These are phyloP conservation scores for Parnassius apollo DNA, from an alignment of 2,888 invertebrate genomes.

Conservation along the genomic window DNA sequence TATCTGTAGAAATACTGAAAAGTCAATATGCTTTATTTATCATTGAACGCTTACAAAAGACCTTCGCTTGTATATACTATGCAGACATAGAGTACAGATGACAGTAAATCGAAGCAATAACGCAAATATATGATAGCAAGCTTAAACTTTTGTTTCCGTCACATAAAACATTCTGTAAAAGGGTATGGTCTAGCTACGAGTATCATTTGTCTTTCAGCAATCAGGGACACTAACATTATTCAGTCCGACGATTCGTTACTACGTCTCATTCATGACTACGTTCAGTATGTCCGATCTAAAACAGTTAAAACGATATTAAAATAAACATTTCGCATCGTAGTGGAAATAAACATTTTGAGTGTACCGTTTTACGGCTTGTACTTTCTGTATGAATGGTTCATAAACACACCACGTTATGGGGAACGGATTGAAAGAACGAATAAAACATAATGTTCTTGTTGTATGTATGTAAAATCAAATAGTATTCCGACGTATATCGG, in stretches of 20 bases:
- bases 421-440: constrained; percentile 6
- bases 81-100: no score
- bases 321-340: constrained; percentile 7
- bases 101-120: no score
- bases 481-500: no score
- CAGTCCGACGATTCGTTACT: not conserved
- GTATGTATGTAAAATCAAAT: no score
- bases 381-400: constrained; percentile 6
- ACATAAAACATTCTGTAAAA: constrained; percentile 16
- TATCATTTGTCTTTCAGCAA: constrained; percentile 10
- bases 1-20: no score
- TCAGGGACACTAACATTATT: constrained; percentile 9
- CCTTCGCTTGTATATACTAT: no score
- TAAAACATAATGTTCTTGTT: constrained; percentile 10
- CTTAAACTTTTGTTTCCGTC: constrained; percentile 3
- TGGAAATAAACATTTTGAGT: constrained; percentile 10
- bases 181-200: constrained; percentile 7
- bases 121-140: not conserved
- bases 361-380: constrained; percentile 11
- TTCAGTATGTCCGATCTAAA: not conserved
- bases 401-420: constrained; percentile 7
- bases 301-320: constrained; percentile 8
- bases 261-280: not conserved
- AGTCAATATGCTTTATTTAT: no score
- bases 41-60: no score